phyloP scores from a whole-genome alignment of 2,113 vertebrate species.

The Anas platyrhynchos region DNA sequence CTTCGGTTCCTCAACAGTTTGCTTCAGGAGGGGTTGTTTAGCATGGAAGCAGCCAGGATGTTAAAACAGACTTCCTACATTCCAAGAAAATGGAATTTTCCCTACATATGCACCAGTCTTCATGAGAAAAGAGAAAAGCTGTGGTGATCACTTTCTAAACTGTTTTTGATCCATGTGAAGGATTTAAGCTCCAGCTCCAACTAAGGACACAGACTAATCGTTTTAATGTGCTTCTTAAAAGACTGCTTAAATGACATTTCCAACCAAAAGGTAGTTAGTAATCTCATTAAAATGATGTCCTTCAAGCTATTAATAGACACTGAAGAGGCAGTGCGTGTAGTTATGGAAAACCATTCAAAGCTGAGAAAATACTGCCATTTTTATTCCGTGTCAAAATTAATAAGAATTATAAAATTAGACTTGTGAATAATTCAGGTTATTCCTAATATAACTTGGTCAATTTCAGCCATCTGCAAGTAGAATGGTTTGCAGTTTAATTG shows the following conservation, averaged over 20 bases:
- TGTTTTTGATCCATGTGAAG: neutral
- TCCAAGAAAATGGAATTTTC: neutral
- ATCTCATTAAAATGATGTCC: neutral
- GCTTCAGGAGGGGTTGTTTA: neutral
- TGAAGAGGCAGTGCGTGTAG: neutral
- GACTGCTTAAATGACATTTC: neutral
- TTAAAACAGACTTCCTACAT: neutral
- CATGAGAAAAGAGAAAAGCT: neutral
- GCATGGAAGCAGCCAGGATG: neutral
- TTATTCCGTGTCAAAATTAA: slow-evolving; percentile 41
- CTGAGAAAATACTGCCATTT: slow-evolving; percentile 5
- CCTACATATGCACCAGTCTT: neutral
- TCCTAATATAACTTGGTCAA: slow-evolving; percentile 1
- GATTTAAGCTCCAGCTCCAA: neutral
- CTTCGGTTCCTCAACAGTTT: neutral
- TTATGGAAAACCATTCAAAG: neutral
- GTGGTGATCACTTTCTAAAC: neutral
- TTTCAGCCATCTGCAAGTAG: neutral
- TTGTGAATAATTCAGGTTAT: slow-evolving; percentile 53
- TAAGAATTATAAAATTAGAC: slow-evolving; percentile 43
- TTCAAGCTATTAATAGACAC: slow-evolving; percentile 18
- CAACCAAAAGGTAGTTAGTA: neutral
- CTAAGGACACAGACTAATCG: neutral
- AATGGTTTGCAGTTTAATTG: neutral
- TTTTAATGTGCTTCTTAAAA: neutral